phyloP scores from a whole-genome alignment of 2,113 vertebrate species.

The Neodontobutis hainanensis region DNA sequence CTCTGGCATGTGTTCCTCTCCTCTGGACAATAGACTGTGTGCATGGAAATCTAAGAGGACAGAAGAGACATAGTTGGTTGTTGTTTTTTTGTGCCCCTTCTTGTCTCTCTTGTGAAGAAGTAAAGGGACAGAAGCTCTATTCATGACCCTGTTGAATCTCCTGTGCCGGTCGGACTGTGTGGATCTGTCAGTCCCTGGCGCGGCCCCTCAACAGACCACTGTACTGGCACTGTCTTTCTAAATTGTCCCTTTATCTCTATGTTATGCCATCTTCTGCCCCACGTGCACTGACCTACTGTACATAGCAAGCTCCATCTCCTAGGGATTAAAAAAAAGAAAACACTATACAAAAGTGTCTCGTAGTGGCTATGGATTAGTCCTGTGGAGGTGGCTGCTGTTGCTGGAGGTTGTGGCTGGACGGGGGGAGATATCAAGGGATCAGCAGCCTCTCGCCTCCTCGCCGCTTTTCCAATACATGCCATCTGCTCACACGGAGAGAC shows the following conservation, averaged over 20 bases:
- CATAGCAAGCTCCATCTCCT: constrained; percentile 46
- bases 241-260: constrained; percentile 57
- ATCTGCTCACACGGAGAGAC: constrained; percentile 70
- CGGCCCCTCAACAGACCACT: constrained; percentile 54
- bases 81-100: constrained; percentile 26
- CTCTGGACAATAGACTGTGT: constrained; percentile 49
- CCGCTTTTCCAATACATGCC: constrained; percentile 60
- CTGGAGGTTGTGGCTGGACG: constrained; percentile 40
- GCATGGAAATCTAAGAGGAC: constrained; percentile 41
- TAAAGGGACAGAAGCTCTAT: constrained; percentile 72
- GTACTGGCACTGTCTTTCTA: constrained; percentile 67
- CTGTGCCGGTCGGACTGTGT: constrained; percentile 56
- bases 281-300: constrained; percentile 45
- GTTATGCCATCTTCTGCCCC: constrained; percentile 19
- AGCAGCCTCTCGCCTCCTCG: constrained; percentile 49
- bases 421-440: constrained; percentile 34
- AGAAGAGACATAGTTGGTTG: constrained; percentile 50
- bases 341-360: constrained; percentile 64
- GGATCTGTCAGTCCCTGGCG: constrained; percentile 68
- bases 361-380: constrained; percentile 66
- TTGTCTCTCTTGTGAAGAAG: constrained; percentile 52
- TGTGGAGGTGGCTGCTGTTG: constrained; percentile 43
- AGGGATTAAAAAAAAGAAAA: constrained; percentile 74
- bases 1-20: constrained; percentile 42
- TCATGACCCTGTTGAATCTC: constrained; percentile 68